These are phyloP conservation scores for Drosophila kurseongensis DNA, from an alignment of 1,140 invertebrate species.

Conservation along the genomic window DNA sequence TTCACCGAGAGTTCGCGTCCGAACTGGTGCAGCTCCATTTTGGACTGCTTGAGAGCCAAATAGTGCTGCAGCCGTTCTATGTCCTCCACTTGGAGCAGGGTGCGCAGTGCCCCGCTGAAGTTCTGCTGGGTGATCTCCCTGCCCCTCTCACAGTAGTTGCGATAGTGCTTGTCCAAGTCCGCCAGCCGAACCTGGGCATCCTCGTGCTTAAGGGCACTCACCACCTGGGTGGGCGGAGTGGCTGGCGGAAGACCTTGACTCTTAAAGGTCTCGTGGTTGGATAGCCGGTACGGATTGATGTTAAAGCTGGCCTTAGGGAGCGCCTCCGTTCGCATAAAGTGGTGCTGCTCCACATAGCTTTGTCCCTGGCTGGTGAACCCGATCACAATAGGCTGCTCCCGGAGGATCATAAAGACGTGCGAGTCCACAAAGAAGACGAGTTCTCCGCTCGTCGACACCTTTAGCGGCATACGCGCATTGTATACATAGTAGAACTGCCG, in stretches of 20 bases:
- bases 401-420: conserved; percentile 69
- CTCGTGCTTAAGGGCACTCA: conserved; percentile 46
- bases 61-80: conserved; percentile 64
- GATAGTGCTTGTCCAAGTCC: conserved; percentile 54
- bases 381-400: conserved; percentile 74
- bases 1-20: conserved; percentile 69
- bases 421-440: conserved; percentile 76
- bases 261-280: conserved; percentile 47
- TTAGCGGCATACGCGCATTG: conserved; percentile 58
- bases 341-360: conserved; percentile 74
- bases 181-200: conserved; percentile 49
- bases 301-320: conserved; percentile 63
- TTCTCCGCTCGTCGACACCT: conserved; percentile 35
- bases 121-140: conserved; percentile 44
- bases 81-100: conserved; percentile 74
- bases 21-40: conserved; percentile 67
- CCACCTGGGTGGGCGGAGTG: conserved; percentile 44
- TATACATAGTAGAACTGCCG: conserved; percentile 72
- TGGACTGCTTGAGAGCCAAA: conserved; percentile 57
- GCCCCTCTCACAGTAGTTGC: conserved; percentile 54
- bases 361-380: conserved; percentile 40
- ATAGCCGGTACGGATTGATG: conserved; percentile 66
- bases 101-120: conserved; percentile 46
- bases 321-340: conserved; percentile 72
- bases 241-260: conserved; percentile 35